Conservation (phyloP, 1,140 invertebrate species). For the Camponotus pennsylvanicus region DNA sequence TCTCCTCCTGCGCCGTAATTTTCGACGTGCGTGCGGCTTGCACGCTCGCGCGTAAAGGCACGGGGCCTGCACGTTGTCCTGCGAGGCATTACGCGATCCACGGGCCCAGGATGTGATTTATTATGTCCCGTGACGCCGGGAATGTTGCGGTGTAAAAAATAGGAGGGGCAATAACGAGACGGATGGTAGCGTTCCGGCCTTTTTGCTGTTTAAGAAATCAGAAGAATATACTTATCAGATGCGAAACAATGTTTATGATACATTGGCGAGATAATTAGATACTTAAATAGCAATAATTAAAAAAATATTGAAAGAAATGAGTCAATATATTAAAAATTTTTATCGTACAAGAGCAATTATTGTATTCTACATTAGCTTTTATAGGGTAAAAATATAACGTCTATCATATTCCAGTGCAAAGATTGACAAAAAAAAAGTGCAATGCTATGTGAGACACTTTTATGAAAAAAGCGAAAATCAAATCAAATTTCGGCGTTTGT, state of each 20-base stretch:
- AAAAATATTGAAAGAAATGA: not conserved
- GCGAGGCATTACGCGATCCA: constrained; percentile 14
- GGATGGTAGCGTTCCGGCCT: not conserved
- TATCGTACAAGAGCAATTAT: not conserved
- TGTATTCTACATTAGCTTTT: not conserved
- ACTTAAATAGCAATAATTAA: not conserved
- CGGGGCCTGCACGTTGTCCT: constrained; percentile 31
- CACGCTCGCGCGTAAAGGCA: constrained; percentile 71
- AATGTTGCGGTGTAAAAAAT: constrained; percentile 10
- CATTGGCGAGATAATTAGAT: not conserved
- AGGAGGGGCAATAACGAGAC: not conserved
- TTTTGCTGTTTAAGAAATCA: not conserved
- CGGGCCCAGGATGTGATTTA: constrained; percentile 64
- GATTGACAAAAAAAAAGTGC: not conserved
- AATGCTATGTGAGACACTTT: not conserved
- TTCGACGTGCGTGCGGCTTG: constrained; percentile 67
- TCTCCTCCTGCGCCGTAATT: constrained; percentile 69
- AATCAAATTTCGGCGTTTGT: not conserved
- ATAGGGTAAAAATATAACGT: not conserved
- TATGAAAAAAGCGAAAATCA: not conserved
- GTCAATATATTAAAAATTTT: not conserved
- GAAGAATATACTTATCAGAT: constrained; percentile 18
- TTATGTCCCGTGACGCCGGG: constrained; percentile 35
- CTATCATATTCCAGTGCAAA: not conserved
- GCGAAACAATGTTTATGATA: not conserved